Evolutionary conservation across 2,888 invertebrate genomes (phyloP).

Genomic region (Capitulum mitella): DNA sequence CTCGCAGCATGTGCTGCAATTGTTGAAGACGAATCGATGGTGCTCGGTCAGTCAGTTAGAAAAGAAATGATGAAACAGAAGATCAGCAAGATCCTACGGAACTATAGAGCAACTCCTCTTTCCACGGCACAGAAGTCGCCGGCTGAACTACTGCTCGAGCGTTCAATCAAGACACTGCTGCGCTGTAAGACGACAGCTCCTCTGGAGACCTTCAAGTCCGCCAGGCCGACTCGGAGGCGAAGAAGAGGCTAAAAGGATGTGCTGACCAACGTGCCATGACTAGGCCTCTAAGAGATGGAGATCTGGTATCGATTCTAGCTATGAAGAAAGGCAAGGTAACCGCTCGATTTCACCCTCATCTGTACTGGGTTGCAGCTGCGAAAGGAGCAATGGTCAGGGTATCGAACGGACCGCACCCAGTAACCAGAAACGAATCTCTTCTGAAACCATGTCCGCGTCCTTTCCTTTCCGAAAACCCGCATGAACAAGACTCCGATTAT

Average conservation of each 20-base stretch:
- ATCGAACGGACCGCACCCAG: neutral
- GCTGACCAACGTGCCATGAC: neutral
- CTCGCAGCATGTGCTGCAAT: too few relatives aligned
- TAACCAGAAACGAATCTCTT: neutral
- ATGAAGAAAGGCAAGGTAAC: neutral
- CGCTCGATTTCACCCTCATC: neutral
- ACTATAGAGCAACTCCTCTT: conserved; percentile 15
- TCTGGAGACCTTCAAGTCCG: neutral
- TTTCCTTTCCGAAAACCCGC: neutral
- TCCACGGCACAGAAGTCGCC: neutral
- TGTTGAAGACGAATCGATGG: too few relatives aligned
- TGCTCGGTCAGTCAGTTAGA: too few relatives aligned
- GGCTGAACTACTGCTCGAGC: conserved; percentile 20
- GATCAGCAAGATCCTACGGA: neutral
- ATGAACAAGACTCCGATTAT: neutral
- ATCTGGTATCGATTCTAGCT: neutral
- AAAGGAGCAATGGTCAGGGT: neutral
- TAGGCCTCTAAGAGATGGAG: neutral
- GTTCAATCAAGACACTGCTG: neutral
- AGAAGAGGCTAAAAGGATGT: neutral
- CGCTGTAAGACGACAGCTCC: neutral
- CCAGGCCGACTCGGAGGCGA: neutral
- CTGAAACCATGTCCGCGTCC: neutral
- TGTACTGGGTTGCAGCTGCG: neutral
- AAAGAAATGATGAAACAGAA: too few relatives aligned